Percentiles rank a stretch among this genome's conserved stretches.
Evolutionary conservation across 2,888 invertebrate genomes (phyloP).

Genomic region (Dynastes hyllus): DNA sequence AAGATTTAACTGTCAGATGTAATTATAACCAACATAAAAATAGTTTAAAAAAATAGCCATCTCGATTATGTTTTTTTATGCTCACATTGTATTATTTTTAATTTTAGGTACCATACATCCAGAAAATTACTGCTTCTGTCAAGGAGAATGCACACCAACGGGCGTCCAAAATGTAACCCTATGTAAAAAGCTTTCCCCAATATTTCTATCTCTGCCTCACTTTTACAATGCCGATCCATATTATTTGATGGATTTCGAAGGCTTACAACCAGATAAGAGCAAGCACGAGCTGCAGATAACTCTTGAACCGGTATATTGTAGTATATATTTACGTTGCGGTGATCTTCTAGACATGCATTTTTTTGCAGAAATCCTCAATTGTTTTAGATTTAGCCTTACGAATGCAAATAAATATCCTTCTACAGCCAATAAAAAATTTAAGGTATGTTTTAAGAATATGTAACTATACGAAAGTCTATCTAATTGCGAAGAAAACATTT

Average conservation of each 20-base stretch:
- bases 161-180: constrained; percentile 86
- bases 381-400: constrained; percentile 80
- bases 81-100: too few species aligned
- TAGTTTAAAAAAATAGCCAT: too few species aligned
- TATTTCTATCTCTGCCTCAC: constrained; percentile 87
- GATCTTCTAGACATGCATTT: background rate
- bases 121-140: constrained; percentile 82
- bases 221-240: constrained; percentile 78
- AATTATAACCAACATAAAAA: too few species aligned
- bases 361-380: constrained; percentile 74
- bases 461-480: background rate
- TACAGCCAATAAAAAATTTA: constrained; percentile 71
- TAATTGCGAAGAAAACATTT: background rate
- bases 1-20: too few species aligned
- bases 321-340: background rate
- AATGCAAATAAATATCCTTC: constrained; percentile 81
- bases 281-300: constrained; percentile 85
- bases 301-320: constrained; percentile 74
- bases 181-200: constrained; percentile 80
- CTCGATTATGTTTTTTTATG: too few species aligned
- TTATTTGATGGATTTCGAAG: constrained; percentile 73
- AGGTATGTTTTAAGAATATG: constrained; percentile 69
- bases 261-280: constrained; percentile 78
- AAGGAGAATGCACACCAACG: constrained; percentile 80
- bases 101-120: constrained; percentile 74